Evolutionary conservation across 2,113 vertebrate species (phyloP).

Genomic region (Cheilinus undulatus): DNA sequence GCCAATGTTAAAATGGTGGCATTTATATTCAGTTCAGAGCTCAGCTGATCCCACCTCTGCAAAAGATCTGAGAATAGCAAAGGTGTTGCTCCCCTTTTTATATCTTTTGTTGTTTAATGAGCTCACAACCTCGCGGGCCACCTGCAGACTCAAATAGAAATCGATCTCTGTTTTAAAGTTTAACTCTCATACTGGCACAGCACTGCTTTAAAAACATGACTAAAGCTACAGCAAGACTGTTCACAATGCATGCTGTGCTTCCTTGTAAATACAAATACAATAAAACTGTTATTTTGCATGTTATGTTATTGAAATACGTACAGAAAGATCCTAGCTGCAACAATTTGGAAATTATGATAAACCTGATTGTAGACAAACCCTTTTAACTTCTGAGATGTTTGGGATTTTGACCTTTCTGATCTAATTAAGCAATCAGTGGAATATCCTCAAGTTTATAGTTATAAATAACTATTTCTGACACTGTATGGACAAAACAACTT

Average conservation of each 20-base stretch:
- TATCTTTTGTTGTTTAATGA: constrained; percentile 31
- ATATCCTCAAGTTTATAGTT: too few species aligned
- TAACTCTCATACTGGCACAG: constrained; percentile 1
- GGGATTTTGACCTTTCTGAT: too few species aligned
- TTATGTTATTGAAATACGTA: too few species aligned
- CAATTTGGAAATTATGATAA: too few species aligned
- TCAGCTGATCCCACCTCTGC: constrained; percentile 5
- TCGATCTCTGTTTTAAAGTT: neutral
- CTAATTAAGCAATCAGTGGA: too few species aligned
- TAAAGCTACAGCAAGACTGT: too few species aligned
- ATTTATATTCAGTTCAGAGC: constrained; percentile 15
- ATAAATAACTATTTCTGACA: too few species aligned
- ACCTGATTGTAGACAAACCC: too few species aligned
- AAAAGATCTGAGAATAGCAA: constrained; percentile 2
- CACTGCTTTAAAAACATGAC: neutral
- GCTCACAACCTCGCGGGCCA: constrained; percentile 15
- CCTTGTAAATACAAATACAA: neutral
- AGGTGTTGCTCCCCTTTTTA: constrained; percentile 36
- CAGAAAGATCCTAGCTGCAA: neutral
- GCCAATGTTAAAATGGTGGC: neutral
- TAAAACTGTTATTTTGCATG: neutral
- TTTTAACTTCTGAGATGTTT: too few species aligned
- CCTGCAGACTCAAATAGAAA: constrained; percentile 23
- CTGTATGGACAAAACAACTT: neutral
- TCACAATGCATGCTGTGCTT: neutral